phyloP scores from a whole-genome alignment of 2,113 vertebrate species.

The Cololabis saira region DNA sequence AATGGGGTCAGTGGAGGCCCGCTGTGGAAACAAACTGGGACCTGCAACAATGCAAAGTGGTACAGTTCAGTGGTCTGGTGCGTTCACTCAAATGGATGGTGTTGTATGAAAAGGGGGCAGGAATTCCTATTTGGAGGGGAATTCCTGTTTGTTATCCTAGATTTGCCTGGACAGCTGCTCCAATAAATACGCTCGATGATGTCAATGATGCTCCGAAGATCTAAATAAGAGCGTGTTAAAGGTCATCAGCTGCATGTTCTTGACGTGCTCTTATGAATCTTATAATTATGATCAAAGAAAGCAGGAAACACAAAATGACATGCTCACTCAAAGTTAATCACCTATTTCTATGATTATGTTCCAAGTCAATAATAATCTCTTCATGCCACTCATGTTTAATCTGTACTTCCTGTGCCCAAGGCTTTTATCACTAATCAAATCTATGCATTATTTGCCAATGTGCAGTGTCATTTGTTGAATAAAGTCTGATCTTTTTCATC shows the following conservation, averaged over 20 bases:
- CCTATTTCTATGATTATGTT: too few relatives aligned
- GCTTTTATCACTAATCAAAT: too few relatives aligned
- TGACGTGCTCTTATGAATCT: background rate
- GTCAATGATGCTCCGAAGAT: background rate
- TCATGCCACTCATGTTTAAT: too few relatives aligned
- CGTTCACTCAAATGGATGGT: slow-evolving; percentile 11
- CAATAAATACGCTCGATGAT: slow-evolving; percentile 5
- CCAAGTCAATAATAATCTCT: too few relatives aligned
- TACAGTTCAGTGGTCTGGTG: slow-evolving; percentile 29
- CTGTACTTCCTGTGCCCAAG: too few relatives aligned
- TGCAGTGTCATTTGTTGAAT: too few relatives aligned
- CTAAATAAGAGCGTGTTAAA: background rate
- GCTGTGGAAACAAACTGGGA: slow-evolving; percentile 24
- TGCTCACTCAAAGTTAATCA: too few relatives aligned
- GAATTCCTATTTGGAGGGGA: too few relatives aligned
- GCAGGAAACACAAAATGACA: background rate
- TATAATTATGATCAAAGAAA: background rate
- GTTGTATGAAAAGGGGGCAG: slow-evolving; percentile 49
- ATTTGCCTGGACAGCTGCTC: slow-evolving; percentile 39
- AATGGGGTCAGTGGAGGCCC: slow-evolving; percentile 44
- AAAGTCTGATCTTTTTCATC: too few relatives aligned
- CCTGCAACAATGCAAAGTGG: slow-evolving; percentile 37
- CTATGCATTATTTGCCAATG: too few relatives aligned
- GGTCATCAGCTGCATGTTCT: background rate
- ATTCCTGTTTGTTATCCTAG: slow-evolving; percentile 55